Base-by-base conservation (phyloP, 2,113 vertebrate genomes). In the Alectura lathami region DNA sequence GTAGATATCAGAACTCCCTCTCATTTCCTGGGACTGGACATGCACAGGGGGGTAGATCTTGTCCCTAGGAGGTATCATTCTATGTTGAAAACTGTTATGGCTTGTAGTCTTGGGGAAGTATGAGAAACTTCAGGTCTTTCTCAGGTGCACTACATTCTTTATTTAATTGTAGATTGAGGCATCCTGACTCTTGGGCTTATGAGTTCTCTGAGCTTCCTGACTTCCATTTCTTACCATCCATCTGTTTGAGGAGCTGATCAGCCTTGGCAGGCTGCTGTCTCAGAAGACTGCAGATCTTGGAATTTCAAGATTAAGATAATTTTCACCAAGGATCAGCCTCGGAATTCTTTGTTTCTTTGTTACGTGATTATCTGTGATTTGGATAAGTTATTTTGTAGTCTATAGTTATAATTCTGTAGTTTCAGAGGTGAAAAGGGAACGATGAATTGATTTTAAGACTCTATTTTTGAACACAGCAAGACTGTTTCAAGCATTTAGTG, bases 261-360 rank as follows among this genome's bases (percentile, higher is more conserved):
- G 23, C 5, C 20, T 4, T 76, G 83, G 32, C 18, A 32, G 0
- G 4, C 2, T 1, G 9, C 20, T 3, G 3, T 50, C 6, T 73
- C 9, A 75, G 22, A 87, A 13, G 23, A 17, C 26, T 81, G 30
- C 0, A 2, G 32, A 2, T 15, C 11, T 24, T 78, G 12, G 16
- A 67, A 4, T 42, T 34, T 51, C 38, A 36, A 29, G 24, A n/a
- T 23, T 47, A 43, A 82, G 24, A 69, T 7, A 45, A 45, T 74
- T 77, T 57, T 86, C 30, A n/a, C 9, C 18, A 54, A 20, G 3
- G 4, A 72, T 3, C 22, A 73, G 5, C 3, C 4, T 11, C 12
- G 66, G n/a, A 64, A 14, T 56, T 82, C n/a, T 54, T 51, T 26
- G 50, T 72, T 83, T 64, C n/a, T 68, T 73, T 78, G 36, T 6